phyloP scores from a whole-genome alignment of 2,888 invertebrate species.

The Iphiclides podalirius region DNA sequence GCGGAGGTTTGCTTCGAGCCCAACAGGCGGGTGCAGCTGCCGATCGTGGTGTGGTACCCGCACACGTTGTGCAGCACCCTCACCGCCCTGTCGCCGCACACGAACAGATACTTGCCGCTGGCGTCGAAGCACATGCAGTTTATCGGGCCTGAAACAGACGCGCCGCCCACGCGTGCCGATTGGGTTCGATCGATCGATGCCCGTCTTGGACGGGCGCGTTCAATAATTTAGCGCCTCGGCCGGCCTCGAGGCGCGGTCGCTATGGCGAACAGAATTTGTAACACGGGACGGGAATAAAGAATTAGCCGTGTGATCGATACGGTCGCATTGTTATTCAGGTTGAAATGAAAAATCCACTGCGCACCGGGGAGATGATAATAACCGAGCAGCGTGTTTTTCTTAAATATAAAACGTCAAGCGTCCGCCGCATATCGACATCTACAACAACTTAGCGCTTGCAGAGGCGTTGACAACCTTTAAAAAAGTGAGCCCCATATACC shows the following conservation, averaged over 20 bases:
- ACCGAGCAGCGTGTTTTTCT: too few species aligned
- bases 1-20: slow-evolving; percentile 83
- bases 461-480: too few species aligned
- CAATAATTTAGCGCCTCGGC: slow-evolving; percentile 27
- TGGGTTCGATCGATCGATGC: slow-evolving; percentile 19
- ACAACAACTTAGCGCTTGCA: too few species aligned
- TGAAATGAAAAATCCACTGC: too few species aligned
- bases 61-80: slow-evolving; percentile 87
- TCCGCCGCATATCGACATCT: too few species aligned
- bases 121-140: slow-evolving; percentile 87
- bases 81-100: slow-evolving; percentile 87
- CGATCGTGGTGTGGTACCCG: slow-evolving; percentile 63
- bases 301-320: neutral
- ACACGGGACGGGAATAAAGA: neutral
- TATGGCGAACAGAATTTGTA: neutral
- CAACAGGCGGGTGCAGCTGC: slow-evolving; percentile 65
- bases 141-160: slow-evolving; percentile 81
- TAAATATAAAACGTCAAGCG: too few species aligned
- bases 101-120: slow-evolving; percentile 85
- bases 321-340: too few species aligned
- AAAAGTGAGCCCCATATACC: too few species aligned
- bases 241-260: slow-evolving; percentile 25
- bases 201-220: slow-evolving; percentile 21
- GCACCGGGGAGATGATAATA: too few species aligned
- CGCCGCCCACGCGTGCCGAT: neutral